Conservation (phyloP, 2,888 invertebrate species). For the Anthoptus insignis region DNA sequence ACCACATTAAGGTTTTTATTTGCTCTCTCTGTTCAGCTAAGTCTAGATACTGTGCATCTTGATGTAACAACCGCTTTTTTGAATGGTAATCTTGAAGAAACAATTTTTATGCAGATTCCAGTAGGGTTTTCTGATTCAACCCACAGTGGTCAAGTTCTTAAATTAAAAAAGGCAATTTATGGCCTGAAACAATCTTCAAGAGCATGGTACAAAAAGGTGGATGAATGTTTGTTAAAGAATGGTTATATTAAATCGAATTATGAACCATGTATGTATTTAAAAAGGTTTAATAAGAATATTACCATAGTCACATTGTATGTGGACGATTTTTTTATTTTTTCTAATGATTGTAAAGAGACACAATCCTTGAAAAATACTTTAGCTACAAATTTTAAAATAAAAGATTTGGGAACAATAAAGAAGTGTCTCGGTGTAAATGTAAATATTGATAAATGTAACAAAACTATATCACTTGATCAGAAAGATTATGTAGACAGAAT, state of each 20-base stretch:
- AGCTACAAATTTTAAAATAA: conserved; percentile 19
- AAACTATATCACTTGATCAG: background rate
- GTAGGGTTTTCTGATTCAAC: background rate
- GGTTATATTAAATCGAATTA: too few species aligned
- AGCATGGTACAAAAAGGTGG: background rate
- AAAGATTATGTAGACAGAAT: background rate
- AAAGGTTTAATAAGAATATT: too few species aligned
- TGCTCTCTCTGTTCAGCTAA: background rate
- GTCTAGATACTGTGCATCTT: background rate
- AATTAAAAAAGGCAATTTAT: background rate
- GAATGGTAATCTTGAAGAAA: background rate
- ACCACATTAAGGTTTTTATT: background rate
- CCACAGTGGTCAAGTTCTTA: background rate
- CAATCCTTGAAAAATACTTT: background rate
- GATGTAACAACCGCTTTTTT: background rate
- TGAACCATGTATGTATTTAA: background rate
- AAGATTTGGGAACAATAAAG: conserved; percentile 32
- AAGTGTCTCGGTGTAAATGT: background rate
- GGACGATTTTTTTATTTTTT: background rate
- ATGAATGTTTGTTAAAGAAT: background rate
- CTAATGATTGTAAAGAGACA: background rate
- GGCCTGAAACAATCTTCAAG: background rate
- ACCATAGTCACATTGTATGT: background rate
- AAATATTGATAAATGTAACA: background rate
- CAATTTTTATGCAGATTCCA: background rate